Evolutionary conservation across 2,797 vertebrate species (phyloP).

Genomic region (Tapirus indicus): DNA sequence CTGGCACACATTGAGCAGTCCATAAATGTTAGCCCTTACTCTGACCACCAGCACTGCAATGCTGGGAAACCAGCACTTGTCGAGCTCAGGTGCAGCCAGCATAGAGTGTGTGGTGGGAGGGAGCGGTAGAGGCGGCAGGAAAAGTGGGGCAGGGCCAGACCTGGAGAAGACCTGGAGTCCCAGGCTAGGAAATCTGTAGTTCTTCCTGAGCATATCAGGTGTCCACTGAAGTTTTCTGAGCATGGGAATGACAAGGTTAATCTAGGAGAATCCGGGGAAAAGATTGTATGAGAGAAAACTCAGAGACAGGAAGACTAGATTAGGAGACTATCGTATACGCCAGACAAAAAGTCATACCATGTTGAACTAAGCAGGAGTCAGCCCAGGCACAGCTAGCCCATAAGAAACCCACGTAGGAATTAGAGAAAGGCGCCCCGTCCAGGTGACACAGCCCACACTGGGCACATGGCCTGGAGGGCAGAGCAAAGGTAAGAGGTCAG

Average conservation of each 20-base stretch:
- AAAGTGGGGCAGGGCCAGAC: too few relatives aligned
- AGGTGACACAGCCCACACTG: neutral
- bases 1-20: neutral
- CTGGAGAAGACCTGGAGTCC: neutral
- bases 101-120: accelerated
- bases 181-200: neutral
- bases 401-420: neutral
- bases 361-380: neutral
- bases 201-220: neutral
- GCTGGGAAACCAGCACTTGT: neutral
- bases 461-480: neutral
- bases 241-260: neutral
- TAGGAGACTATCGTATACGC: neutral
- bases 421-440: neutral
- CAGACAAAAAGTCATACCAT: neutral
- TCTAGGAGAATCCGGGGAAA: neutral
- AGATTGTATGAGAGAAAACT: neutral
- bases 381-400: neutral
- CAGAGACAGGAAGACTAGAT: neutral
- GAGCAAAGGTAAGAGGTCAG: neutral
- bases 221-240: neutral
- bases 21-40: neutral
- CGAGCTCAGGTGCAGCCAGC: neutral
- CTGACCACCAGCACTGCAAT: accelerated
- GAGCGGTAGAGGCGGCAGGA: neutral